phyloP scores from a whole-genome alignment of 1,140 invertebrate genomes.

The Plutomurus gul region DNA sequence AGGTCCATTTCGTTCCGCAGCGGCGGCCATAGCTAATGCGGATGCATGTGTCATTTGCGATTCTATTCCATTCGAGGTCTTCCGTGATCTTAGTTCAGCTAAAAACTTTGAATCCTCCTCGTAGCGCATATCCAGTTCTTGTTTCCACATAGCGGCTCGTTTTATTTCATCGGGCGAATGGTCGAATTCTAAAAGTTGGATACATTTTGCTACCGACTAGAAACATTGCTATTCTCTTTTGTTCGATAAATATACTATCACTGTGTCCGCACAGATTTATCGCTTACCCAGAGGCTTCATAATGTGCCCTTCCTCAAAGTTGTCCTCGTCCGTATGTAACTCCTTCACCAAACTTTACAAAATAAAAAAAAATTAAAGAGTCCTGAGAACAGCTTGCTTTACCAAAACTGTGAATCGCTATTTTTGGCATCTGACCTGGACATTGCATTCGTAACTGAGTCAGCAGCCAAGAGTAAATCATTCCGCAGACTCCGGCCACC shows the following conservation, averaged over 20 bases:
- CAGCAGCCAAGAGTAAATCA: conserved; percentile 86
- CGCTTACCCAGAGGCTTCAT: conserved; percentile 44
- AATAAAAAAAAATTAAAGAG: too few species aligned
- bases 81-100: conserved; percentile 65
- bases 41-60: background rate
- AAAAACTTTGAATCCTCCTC: conserved; percentile 70
- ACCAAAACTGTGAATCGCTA: too few species aligned
- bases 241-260: background rate
- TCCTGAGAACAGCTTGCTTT: too few species aligned
- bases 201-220: background rate
- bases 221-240: background rate
- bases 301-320: conserved; percentile 36
- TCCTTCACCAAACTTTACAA: conserved; percentile 90
- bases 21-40: background rate
- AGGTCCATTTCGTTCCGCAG: background rate
- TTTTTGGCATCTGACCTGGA: too few species aligned
- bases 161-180: conserved; percentile 39
- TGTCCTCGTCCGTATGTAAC: conserved; percentile 73
- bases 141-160: conserved; percentile 62
- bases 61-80: conserved; percentile 16
- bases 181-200: conserved; percentile 1
- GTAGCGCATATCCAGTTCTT: conserved; percentile 67
- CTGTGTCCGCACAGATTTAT: background rate
- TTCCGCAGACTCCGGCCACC: conserved; percentile 69
- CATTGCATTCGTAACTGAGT: conserved; percentile 95